These are phyloP conservation scores for Malurus leucopterus DNA, from an alignment of 2,797 vertebrate species.

Conservation along the genomic window DNA sequence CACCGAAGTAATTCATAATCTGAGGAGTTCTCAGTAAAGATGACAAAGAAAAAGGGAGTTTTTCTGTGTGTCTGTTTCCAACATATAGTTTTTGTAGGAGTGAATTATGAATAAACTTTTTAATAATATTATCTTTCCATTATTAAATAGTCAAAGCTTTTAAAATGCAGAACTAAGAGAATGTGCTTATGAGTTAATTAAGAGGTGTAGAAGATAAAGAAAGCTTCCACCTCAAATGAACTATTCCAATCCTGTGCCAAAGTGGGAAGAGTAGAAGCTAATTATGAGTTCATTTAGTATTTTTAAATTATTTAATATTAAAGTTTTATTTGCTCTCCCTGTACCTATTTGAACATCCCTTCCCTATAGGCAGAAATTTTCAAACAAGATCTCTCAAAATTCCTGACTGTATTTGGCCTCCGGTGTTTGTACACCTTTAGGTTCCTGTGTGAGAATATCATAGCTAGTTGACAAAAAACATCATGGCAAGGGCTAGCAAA, in stretches of 20 bases:
- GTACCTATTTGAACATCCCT: background rate
- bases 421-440: background rate
- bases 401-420: background rate
- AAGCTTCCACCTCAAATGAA: background rate
- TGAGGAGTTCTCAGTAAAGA: background rate
- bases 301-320: slow-evolving; percentile 8
- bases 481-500: background rate
- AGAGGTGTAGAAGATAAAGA: background rate
- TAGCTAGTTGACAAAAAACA: background rate
- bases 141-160: slow-evolving; percentile 4
- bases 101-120: background rate
- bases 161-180: background rate
- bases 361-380: slow-evolving; percentile 2
- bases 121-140: background rate
- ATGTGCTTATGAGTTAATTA: background rate
- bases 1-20: background rate
- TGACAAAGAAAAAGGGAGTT: background rate
- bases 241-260: background rate
- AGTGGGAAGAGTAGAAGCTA: background rate
- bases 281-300: background rate
- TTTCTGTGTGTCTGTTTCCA: background rate
- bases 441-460: background rate
- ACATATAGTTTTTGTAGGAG: background rate
- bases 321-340: background rate
- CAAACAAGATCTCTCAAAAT: background rate